phyloP scores from a whole-genome alignment of 2,888 invertebrate genomes.

The Scaptomyza flava region DNA sequence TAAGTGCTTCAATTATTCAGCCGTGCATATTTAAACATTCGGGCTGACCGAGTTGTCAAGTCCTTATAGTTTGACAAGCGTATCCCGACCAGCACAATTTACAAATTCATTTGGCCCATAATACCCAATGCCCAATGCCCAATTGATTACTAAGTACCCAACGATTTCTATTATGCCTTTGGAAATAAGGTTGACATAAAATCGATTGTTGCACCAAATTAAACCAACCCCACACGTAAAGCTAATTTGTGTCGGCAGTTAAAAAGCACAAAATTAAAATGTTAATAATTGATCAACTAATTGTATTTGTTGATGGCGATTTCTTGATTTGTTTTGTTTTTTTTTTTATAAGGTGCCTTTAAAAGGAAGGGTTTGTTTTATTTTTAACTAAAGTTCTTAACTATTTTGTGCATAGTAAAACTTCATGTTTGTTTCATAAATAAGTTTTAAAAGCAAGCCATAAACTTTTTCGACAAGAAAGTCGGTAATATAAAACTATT shows the following conservation, averaged over 20 bases:
- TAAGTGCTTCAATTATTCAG: conserved; percentile 60
- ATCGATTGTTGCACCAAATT: conserved; percentile 52
- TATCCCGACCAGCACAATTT: neutral
- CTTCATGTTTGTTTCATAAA: neutral
- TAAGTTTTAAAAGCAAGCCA: no score
- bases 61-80: no score
- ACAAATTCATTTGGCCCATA: no score
- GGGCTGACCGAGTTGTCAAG: conserved; percentile 8
- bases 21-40: conserved; percentile 54
- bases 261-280: conserved; percentile 4
- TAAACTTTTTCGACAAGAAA: no score
- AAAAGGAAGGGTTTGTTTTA: no score
- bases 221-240: conserved; percentile 11
- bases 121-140: conserved; percentile 21
- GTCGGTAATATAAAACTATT: no score
- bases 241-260: conserved; percentile 13
- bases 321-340: neutral
- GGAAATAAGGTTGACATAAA: conserved; percentile 58
- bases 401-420: neutral
- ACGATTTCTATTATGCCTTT: conserved; percentile 17
- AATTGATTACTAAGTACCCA: conserved; percentile 37
- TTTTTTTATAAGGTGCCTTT: neutral
- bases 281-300: conserved; percentile 7
- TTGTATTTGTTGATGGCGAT: neutral
- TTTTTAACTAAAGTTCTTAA: neutral